Evolutionary conservation across 2,797 vertebrate genomes (phyloP).

Genomic region (Babyrousa celebensis): DNA sequence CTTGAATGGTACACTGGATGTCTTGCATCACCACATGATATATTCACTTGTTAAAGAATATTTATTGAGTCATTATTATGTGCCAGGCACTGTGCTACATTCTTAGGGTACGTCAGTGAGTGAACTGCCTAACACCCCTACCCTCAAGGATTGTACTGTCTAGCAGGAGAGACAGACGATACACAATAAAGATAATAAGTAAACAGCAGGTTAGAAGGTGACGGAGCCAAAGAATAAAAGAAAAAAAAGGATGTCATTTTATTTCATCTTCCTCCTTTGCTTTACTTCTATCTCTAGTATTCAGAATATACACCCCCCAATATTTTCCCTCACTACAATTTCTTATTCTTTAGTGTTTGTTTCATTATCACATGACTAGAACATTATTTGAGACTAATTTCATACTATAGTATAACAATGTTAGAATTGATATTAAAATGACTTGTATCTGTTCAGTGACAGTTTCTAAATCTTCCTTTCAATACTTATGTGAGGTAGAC

Average conservation of each 20-base stretch:
- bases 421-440: not conserved
- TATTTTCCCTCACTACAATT: slow-evolving; percentile 21
- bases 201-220: not conserved
- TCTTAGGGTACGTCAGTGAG: not conserved
- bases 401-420: not conserved
- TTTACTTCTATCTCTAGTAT: not conserved
- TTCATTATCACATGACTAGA: not conserved
- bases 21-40: not conserved
- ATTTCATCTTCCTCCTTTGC: not conserved
- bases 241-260: not conserved
- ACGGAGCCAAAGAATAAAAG: not conserved
- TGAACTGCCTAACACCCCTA: not conserved
- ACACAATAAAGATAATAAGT: not conserved
- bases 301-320: not conserved
- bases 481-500: not conserved
- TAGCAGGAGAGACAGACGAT: too few relatives aligned
- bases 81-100: not conserved
- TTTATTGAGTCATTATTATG: not conserved
- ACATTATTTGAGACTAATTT: slow-evolving; percentile 11
- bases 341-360: slow-evolving; percentile 19
- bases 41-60: not conserved
- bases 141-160: not conserved
- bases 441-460: not conserved
- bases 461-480: slow-evolving; percentile 42
- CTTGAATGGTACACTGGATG: not conserved